Evolutionary conservation across 2,113 vertebrate genomes (phyloP), one percentile per base, ranked within the genome.

Genomic region (Oreocharis arfaki): DNA sequence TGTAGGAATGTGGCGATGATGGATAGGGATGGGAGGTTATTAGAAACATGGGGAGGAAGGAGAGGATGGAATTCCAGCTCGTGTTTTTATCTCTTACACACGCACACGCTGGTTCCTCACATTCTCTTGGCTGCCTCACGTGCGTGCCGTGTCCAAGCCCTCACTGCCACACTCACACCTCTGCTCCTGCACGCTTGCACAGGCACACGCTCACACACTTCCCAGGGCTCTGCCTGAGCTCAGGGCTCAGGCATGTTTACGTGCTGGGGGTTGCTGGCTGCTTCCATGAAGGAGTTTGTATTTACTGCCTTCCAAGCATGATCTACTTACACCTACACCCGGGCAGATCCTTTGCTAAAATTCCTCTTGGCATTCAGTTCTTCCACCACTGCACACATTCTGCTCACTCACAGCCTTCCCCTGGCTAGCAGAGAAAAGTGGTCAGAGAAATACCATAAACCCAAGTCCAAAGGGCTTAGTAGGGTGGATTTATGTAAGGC

Each of bases 21-120:
- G 95, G 95, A 97, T 96, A 89, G 90, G 90, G 95, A 96, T 94
- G 90, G 80, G 92, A 96, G 96, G 83, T 96, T 95, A 97, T 97
- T 97, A 96, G 96, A 95, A 97, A 96, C 96, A 96, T 92, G 83
- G 95, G 95, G 95, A 94, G 96, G 90, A 95, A 96, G 77, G 92
- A 94, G 73, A 88, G 90, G 90, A 76, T 89, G 77, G 86, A 96
- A 96, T 96, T 96, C 93, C 88, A 95, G 93, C 89, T 49, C 4
- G 0, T 92, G 93, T 96, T 96, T 97, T 96, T 93, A 71, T 96
- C 96, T 96, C 67, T 96, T 90, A 81, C 89, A 89, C 87, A 78
- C 89, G 47, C 74, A 35, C 75, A 37, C 6, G 4, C 84, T 19
- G 55, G 55, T 52, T 81, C 65, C 79, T 74, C 64, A 7, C 73